Conservation (phyloP, 2,113 vertebrate genomes). For the Meriones unguiculatus region DNA sequence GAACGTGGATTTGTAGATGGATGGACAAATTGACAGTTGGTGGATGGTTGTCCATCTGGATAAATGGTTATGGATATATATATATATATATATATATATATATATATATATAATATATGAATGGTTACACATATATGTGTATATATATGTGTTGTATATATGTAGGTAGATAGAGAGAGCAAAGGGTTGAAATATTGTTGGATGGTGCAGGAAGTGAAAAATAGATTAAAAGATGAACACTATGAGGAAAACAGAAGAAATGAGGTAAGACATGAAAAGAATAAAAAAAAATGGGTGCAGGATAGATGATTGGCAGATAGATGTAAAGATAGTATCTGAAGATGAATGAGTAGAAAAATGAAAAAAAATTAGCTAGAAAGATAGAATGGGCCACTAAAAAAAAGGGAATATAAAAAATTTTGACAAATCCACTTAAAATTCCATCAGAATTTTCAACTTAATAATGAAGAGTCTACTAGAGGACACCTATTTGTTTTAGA, state of each 20-base stretch:
- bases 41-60: background rate
- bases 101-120: too few species aligned
- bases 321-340: background rate
- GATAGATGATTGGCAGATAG: background rate
- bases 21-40: background rate
- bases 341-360: background rate
- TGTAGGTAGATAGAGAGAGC: background rate
- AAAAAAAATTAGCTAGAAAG: background rate
- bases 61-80: too few species aligned
- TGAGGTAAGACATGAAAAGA: background rate
- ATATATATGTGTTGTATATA: background rate
- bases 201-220: too few species aligned
- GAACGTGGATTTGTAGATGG: background rate
- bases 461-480: background rate
- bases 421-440: background rate
- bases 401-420: background rate
- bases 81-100: too few species aligned
- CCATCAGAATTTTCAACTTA: background rate
- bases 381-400: background rate
- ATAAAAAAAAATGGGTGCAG: background rate
- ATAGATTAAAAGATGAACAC: background rate
- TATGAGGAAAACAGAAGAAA: background rate
- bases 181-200: background rate
- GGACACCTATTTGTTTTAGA: background rate
- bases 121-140: too few species aligned